Base-by-base conservation (phyloP, 2,888 invertebrate species). In the Oscheius sp. region DNA sequence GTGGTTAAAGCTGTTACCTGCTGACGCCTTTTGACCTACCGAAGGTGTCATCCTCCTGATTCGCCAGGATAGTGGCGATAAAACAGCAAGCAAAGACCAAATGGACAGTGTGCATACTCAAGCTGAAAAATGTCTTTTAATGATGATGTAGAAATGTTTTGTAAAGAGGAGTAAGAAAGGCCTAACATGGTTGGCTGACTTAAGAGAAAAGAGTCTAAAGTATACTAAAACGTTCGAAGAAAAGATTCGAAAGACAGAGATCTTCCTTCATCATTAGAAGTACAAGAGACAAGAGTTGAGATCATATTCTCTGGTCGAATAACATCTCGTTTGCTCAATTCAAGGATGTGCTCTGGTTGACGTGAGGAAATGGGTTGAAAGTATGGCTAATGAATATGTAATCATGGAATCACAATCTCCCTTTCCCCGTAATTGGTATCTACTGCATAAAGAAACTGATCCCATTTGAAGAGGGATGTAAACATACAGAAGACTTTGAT, bases 31-130 rank as follows among this genome's bases (percentile, higher is more conserved):
- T n/a, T 17, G 17, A 59, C 59, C n/a, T 44, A 59, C 59, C 59
- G 44, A 59, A 44, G 28, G 59, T 17, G 38, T 59, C 59, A 44
- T 59, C 59, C 14, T 59, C 54, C 54, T 54, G 54, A 5, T 32
- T 32, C 33, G 54, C 54, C 33, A 54, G 22, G 26, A 59, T 26
- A 17, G 59, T 44, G 20, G 59, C 59, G 26, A 59, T 44, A n/a
- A 59, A 3, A 30, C 44, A 41, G 24, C 41, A 59, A 30, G 59
- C 59, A n/a, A 59, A 26, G 44, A 59, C 17, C 41, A 59, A 30
- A 41, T 59, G 59, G 44, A 17, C 59, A n/a, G 59, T 26, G 44
- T 59, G 59, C 59, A 59, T 59, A 59, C 59, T 59, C 59, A 59
- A 59, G 59, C 59, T 59, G 59, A 41, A 59, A 59, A 32, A 28